These are phyloP conservation scores for Ochlodes sylvanus DNA, from an alignment of 2,888 invertebrate genomes.

Conservation along the genomic window DNA sequence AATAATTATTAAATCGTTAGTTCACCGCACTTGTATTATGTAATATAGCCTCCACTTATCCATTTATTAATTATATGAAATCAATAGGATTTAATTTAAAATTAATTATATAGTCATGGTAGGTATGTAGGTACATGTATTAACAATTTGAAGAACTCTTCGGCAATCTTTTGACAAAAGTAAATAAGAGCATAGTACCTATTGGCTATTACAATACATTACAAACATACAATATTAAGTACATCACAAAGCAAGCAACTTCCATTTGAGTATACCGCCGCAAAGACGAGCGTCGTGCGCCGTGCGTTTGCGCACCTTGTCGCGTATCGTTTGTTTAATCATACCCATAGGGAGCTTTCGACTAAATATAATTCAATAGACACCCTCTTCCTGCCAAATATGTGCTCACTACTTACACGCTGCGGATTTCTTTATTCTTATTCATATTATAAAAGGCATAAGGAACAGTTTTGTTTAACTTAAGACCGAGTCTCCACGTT, in stretches of 20 bases:
- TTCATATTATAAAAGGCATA: constrained; percentile 54
- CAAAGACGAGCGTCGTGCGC: constrained; percentile 45
- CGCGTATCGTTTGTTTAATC: constrained; percentile 78
- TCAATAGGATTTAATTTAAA: too few relatives aligned
- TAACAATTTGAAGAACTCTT: too few relatives aligned
- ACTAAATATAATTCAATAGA: constrained; percentile 83
- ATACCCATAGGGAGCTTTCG: constrained; percentile 75
- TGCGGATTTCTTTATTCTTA: constrained; percentile 43
- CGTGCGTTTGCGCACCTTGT: constrained; percentile 76
- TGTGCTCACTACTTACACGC: constrained; percentile 63
- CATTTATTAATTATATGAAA: too few relatives aligned
- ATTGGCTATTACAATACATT: background rate
- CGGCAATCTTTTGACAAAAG: too few relatives aligned
- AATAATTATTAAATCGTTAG: too few relatives aligned
- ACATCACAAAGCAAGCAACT: constrained; percentile 11
- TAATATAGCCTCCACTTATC: too few relatives aligned
- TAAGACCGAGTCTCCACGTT: constrained; percentile 48
- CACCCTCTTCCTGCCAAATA: constrained; percentile 85
- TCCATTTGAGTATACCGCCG: constrained; percentile 6
- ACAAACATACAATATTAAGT: background rate
- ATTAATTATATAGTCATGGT: too few relatives aligned
- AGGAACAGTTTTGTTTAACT: constrained; percentile 49
- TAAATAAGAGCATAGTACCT: too few relatives aligned
- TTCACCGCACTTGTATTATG: too few relatives aligned
- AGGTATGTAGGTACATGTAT: too few relatives aligned